A percentile compares a stretch with the other conserved stretches of the same genome.
phyloP scores from a whole-genome alignment of 2,797 vertebrate species.

The Salarias fasciatus region DNA sequence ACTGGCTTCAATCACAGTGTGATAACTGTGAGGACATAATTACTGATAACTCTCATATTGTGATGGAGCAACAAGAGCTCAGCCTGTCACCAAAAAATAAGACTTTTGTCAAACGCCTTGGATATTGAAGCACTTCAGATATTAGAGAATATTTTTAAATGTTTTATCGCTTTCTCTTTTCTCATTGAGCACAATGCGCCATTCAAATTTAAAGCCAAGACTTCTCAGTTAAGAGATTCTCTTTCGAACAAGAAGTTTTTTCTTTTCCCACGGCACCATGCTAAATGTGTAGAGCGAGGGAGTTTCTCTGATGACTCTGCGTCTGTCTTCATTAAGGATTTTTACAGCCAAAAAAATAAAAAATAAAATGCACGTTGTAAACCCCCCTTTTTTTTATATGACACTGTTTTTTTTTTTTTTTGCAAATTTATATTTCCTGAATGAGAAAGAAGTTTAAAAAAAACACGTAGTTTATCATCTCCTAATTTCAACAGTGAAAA shows the following conservation, averaged over 20 bases:
- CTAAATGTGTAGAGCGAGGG: too few relatives aligned
- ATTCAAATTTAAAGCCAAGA: background rate
- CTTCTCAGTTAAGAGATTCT: conserved; percentile 5
- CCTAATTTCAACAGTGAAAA: background rate
- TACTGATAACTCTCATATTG: conserved; percentile 41
- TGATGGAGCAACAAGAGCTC: conserved; percentile 21
- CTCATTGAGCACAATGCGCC: background rate
- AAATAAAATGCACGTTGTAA: too few relatives aligned
- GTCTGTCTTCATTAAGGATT: too few relatives aligned
- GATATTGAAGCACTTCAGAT: conserved; percentile 18
- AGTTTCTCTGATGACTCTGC: too few relatives aligned
- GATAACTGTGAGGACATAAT: conserved; percentile 49
- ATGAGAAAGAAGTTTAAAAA: too few relatives aligned
- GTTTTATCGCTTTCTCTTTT: background rate
- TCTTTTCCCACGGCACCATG: background rate
- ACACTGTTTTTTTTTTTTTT: too few relatives aligned
- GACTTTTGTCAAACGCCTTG: conserved; percentile 25
- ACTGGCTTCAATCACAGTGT: conserved; percentile 18
- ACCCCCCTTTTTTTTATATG: too few relatives aligned
- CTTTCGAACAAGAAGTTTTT: background rate
- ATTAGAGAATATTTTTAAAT: background rate
- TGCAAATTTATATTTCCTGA: too few relatives aligned
- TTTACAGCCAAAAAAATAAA: too few relatives aligned
- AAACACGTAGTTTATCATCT: too few relatives aligned
- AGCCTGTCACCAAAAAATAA: conserved; percentile 35